phyloP scores from a whole-genome alignment of 64 coral and sea anemone species.

The Trachythela sp. region DNA sequence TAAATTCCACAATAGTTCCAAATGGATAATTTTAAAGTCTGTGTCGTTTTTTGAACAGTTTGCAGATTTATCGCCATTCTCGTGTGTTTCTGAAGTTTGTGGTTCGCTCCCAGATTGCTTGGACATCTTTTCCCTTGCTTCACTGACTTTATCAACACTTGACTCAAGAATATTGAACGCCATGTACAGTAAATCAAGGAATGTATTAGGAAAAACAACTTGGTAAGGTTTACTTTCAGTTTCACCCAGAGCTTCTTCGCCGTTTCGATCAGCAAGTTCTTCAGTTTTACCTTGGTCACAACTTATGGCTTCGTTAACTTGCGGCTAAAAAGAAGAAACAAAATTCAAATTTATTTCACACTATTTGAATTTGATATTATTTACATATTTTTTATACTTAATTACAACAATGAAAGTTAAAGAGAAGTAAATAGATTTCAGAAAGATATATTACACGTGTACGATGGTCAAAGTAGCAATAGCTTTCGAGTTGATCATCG shows the following conservation, averaged over 20 bases:
- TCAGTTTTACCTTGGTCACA: neutral
- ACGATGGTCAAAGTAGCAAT: no score
- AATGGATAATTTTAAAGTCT: neutral
- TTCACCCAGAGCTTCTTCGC: neutral
- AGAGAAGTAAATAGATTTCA: no score
- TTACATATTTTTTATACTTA: no score
- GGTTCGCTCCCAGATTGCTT: neutral
- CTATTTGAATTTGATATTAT: no score
- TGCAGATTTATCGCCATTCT: neutral
- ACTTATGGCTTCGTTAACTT: neutral
- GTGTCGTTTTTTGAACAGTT: neutral
- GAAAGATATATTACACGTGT: no score
- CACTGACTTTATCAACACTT: neutral
- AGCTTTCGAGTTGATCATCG: no score
- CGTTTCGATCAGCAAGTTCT: neutral
- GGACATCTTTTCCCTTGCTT: neutral
- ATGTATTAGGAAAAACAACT: neutral
- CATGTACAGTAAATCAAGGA: neutral
- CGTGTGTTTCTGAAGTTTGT: neutral
- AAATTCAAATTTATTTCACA: neutral
- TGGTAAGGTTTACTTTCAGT: neutral
- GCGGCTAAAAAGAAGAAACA: neutral
- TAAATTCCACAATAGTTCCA: neutral
- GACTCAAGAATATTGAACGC: neutral
- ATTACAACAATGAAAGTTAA: no score